Percentiles rank a stretch among this genome's conserved stretches.
phyloP scores from a whole-genome alignment of 2,113 vertebrate species.

The Lota lota region DNA sequence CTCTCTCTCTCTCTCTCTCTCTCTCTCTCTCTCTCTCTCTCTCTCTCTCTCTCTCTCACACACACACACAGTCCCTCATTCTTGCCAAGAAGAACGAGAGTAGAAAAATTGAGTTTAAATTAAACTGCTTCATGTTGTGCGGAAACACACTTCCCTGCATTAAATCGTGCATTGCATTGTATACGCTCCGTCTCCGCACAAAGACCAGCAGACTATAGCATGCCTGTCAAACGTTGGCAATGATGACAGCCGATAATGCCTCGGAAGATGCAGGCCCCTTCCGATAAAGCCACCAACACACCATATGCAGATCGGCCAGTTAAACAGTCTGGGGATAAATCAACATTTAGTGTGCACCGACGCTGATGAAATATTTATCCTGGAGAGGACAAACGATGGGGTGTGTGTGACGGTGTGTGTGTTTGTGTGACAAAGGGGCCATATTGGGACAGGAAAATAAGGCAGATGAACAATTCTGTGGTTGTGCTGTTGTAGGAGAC shows the following conservation, averaged over 20 bases:
- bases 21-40: no score
- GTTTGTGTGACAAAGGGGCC: conserved; percentile 61
- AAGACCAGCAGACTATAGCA: conserved; percentile 33
- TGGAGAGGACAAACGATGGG: conserved; percentile 51
- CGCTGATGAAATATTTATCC: conserved; percentile 67
- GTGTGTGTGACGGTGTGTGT: not conserved
- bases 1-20: no score
- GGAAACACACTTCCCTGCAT: conserved; percentile 45
- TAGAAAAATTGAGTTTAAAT: no score
- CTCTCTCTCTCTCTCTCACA: no score
- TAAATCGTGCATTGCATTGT: conserved; percentile 35
- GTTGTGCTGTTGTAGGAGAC: conserved; percentile 56
- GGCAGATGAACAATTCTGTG: conserved; percentile 68
- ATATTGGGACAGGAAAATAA: conserved; percentile 70
- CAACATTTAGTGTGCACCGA: conserved; percentile 61
- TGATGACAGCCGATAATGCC: conserved; percentile 64
- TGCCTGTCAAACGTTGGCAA: conserved; percentile 50
- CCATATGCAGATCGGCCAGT: conserved; percentile 65
- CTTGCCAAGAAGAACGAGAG: no score
- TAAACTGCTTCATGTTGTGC: conserved; percentile 8
- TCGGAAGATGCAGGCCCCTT: conserved; percentile 48
- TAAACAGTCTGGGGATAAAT: conserved; percentile 68
- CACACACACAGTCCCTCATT: no score
- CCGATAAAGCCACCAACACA: conserved; percentile 57
- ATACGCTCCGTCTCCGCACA: conserved; percentile 34